Evolutionary conservation across 2,113 vertebrate species (phyloP).

Genomic region (Spermophilus dauricus): DNA sequence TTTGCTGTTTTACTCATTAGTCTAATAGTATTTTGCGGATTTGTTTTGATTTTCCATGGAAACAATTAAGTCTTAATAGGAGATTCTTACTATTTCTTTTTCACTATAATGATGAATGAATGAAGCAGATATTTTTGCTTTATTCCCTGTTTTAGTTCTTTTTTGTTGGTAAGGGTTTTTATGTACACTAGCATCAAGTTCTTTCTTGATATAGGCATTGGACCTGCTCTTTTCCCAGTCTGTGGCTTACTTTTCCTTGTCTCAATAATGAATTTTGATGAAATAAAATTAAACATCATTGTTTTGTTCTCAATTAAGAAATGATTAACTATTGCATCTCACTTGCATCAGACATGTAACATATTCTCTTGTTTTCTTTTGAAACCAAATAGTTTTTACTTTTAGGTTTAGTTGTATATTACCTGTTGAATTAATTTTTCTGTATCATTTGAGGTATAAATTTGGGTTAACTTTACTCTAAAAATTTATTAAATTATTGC

Average conservation of each 20-base stretch:
- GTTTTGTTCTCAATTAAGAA: neutral
- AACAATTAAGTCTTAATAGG: neutral
- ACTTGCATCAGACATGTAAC: neutral
- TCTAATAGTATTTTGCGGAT: neutral
- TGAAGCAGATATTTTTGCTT: neutral
- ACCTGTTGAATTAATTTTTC: neutral
- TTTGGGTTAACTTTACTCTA: neutral
- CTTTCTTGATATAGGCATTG: neutral
- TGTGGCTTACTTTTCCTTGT: neutral
- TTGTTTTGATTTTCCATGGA: neutral
- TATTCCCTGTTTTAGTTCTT: neutral
- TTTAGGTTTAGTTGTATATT: neutral
- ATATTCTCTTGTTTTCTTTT: neutral
- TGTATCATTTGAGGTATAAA: neutral
- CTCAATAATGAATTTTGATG: neutral
- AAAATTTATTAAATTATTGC: neutral
- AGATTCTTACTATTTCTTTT: neutral
- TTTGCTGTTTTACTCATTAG: neutral
- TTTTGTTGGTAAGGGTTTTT: neutral
- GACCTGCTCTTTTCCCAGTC: neutral
- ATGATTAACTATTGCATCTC: neutral
- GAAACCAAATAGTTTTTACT: neutral
- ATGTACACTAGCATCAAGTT: neutral
- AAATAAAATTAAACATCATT: neutral
- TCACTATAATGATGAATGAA: neutral